Base-by-base conservation (phyloP, 1,140 invertebrate genomes). In the Chlorops oryzae region DNA sequence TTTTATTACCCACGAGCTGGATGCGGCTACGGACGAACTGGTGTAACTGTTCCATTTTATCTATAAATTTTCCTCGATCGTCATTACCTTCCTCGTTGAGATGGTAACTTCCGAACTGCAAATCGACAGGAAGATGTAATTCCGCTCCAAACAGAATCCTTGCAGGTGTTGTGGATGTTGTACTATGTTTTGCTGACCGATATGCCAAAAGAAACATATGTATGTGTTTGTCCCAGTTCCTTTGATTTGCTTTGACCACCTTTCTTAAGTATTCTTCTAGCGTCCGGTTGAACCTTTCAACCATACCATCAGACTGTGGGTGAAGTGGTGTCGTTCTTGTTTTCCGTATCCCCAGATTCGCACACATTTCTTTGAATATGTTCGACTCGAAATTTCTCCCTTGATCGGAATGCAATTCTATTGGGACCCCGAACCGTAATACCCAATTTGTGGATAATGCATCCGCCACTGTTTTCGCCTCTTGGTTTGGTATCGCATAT, bases 401-500 rank as follows among this genome's bases (percentile, higher is more conserved):
- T 50, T 71, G 63, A 50, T 75, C 72, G 0, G 68, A 62, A 44
- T 70, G 63, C 13, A 71, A 51, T 25, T 61, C 46, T 12, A 58
- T 27, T 2, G 73, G 72, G 3, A 65, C 55, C 10, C 74, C 74
- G 52, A 62, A 70, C 10, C 62, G 50, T 41, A 50, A 58, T 25
- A 76, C 44, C 7, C 63, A 49, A 15, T 72, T 51, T 23, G 62
- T 47, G 2, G 75, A 56, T 12, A 75, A 54, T 2, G 52, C 56
- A 17, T 65, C 54, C 3, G 67, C 74, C 10, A 73, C 52, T 2
- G 65, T 72, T 32, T 47, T 37, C 0, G 70, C 68, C 51, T 68
- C 61, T 54, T 74, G 63, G 51, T 77, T 62, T 6, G 64, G 63
- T 12, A 74, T 54, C 1, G 65, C 48, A 45, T 62, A 63, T 20